Base-by-base conservation (phyloP, 1,140 invertebrate species). In the Drosophila willistoni region DNA sequence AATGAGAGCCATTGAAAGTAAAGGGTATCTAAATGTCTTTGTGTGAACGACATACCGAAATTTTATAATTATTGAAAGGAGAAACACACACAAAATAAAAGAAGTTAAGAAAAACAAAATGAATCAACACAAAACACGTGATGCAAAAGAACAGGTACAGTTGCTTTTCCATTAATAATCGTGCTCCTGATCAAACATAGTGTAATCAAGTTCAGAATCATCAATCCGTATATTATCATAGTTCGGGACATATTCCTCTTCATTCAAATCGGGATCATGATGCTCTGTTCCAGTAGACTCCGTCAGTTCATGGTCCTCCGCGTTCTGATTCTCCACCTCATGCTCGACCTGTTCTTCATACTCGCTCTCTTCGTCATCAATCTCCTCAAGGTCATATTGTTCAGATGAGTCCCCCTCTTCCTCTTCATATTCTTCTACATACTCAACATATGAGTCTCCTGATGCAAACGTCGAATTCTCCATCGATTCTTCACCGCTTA, bases 401-500 rank as follows among this genome's bases (percentile, higher is more conserved):
- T 36, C 33, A 13, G 10, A 60, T 0, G 4, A 19, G n/a, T 47
- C 7, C 7, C 7, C 42, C 13, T 2, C 22, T 9, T 47, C 42
- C 13, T n/a, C 34, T 14, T 39, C 12, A 39, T 39, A 12, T 2
- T 39, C 36, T 39, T 13, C 36, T 12, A 0, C 3, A 39, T 39
- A 39, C 0, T 1, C 36, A 13, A 39, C 4, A 10, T 34, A n/a
- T 2, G 33, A 22, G 1, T 3, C 61, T 12, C 13, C 13, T 22
- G 39, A 14, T 17, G 3, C 57, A 36, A 25, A 97, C 96, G 98
- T 98, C 99, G n/a, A 99, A 93, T 2, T 42, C n/a, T 13, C 98
- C 98, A 91, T 99, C 99, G 14, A 47, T 9, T 3, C n/a, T 19
- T 47, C 44, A 19, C 17, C 17, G 12, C 3, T 36, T 12, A 36